These are phyloP conservation scores for Acanthopleura granulata DNA, from an alignment of 2,888 invertebrate species.

Conservation along the genomic window DNA sequence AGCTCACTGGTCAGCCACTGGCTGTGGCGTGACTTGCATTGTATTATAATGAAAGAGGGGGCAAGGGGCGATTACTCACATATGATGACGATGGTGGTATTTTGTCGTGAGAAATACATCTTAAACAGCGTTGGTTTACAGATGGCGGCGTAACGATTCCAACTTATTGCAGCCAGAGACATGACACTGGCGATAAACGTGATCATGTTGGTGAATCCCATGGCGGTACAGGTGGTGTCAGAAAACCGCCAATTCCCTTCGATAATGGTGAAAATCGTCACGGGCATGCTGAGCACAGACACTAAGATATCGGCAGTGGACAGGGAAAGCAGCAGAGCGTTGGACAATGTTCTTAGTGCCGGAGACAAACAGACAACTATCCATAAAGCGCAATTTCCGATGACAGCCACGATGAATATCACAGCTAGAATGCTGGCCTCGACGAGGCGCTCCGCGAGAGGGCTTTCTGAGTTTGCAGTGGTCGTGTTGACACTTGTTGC, in stretches of 20 bases:
- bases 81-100: slow-evolving; percentile 45
- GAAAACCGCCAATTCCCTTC: slow-evolving; percentile 42
- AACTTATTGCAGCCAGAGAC: slow-evolving; percentile 62
- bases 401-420: slow-evolving; percentile 24
- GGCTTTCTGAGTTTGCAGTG: too few species aligned
- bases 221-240: slow-evolving; percentile 39
- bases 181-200: slow-evolving; percentile 61
- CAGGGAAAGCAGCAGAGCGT: slow-evolving; percentile 50
- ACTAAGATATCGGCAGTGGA: slow-evolving; percentile 57
- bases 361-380: slow-evolving; percentile 40
- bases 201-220: slow-evolving; percentile 59
- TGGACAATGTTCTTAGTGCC: slow-evolving; percentile 43
- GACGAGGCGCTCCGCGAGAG: too few species aligned
- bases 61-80: slow-evolving; percentile 36
- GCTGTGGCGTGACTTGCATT: too few species aligned
- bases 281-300: slow-evolving; percentile 56
- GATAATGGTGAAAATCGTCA: slow-evolving; percentile 48
- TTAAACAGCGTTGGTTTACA: slow-evolving; percentile 47
- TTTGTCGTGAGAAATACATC: slow-evolving; percentile 47
- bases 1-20: too few species aligned
- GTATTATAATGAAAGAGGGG: too few species aligned
- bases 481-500: too few species aligned
- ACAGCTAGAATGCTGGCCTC: too few species aligned
- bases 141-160: slow-evolving; percentile 62
- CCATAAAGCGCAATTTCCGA: slow-evolving; percentile 53